These are phyloP conservation scores for Ophonus ardosiacus DNA, from an alignment of 2,888 invertebrate genomes.

Conservation along the genomic window DNA sequence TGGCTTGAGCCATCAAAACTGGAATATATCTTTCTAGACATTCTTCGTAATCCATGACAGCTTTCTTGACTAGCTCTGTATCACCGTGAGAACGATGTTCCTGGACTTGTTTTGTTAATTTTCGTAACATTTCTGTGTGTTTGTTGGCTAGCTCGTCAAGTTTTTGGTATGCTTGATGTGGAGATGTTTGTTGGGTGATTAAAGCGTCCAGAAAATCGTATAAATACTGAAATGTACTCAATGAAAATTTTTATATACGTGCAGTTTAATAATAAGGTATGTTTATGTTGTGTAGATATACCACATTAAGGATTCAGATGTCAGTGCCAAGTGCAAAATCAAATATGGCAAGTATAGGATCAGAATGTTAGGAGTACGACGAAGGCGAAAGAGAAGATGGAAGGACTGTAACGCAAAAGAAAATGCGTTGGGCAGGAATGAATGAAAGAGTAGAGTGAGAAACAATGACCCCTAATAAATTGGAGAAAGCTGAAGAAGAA, in stretches of 20 bases:
- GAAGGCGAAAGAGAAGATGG: too few species aligned
- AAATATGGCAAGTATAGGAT: too few species aligned
- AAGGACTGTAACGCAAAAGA: too few species aligned
- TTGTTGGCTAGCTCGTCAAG: constrained; percentile 95
- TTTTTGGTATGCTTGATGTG: constrained; percentile 96
- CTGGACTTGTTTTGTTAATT: constrained; percentile 95
- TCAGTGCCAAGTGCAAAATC: too few species aligned
- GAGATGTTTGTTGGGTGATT: constrained; percentile 97
- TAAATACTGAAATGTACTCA: constrained; percentile 82
- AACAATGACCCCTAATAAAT: too few species aligned
- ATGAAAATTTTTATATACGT: not conserved
- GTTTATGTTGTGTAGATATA: too few species aligned
- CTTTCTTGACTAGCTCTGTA: constrained; percentile 91
- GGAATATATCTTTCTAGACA: constrained; percentile 95
- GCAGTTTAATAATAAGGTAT: too few species aligned
- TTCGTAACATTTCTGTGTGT: constrained; percentile 92
- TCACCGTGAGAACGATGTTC: constrained; percentile 93
- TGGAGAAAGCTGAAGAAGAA: too few species aligned
- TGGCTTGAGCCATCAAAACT: constrained; percentile 99
- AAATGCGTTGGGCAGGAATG: too few species aligned
- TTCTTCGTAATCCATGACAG: constrained; percentile 94
- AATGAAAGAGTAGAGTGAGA: too few species aligned
- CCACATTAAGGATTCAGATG: too few species aligned
- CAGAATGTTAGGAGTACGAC: too few species aligned
- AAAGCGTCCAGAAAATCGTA: constrained; percentile 97